Evolutionary conservation across 2,888 invertebrate species (phyloP).

Genomic region (Eupithecia centaureata): DNA sequence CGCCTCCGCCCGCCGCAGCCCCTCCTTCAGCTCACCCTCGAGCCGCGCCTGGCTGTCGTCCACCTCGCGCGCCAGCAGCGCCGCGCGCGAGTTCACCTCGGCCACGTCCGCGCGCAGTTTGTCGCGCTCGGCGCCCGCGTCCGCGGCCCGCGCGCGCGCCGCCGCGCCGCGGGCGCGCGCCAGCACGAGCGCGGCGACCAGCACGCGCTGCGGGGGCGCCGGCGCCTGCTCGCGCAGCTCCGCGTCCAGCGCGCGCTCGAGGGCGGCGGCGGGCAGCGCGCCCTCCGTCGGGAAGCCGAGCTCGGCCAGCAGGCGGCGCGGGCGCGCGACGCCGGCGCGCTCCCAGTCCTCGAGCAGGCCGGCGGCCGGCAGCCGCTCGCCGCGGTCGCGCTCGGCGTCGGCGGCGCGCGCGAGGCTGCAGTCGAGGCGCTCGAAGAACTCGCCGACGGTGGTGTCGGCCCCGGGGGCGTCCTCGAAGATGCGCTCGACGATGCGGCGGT

Average conservation of each 20-base stretch:
- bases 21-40: constrained; percentile 85
- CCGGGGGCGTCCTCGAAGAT: constrained; percentile 62
- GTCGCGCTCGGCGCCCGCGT: constrained; percentile 89
- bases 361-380: constrained; percentile 63
- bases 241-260: constrained; percentile 88
- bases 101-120: constrained; percentile 91
- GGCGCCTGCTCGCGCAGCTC: constrained; percentile 73
- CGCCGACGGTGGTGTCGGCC: constrained; percentile 72
- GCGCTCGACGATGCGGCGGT: constrained; percentile 63
- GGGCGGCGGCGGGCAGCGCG: constrained; percentile 77
- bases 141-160: constrained; percentile 88
- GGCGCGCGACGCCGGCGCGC: constrained; percentile 86
- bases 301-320: constrained; percentile 86
- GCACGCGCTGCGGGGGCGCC: constrained; percentile 55
- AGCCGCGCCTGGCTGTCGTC: constrained; percentile 94
- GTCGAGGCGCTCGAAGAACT: constrained; percentile 74
- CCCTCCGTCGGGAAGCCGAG: constrained; percentile 85
- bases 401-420: constrained; percentile 64
- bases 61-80: constrained; percentile 93
- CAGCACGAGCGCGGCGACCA: constrained; percentile 86
- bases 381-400: constrained; percentile 47
- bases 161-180: constrained; percentile 88
- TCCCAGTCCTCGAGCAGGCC: constrained; percentile 89
- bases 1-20: constrained; percentile 91
- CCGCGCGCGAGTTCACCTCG: constrained; percentile 92